Percentiles rank a stretch among this genome's conserved stretches.
phyloP scores from a whole-genome alignment of 2,888 invertebrate genomes.

The Oeneis ivallda region DNA sequence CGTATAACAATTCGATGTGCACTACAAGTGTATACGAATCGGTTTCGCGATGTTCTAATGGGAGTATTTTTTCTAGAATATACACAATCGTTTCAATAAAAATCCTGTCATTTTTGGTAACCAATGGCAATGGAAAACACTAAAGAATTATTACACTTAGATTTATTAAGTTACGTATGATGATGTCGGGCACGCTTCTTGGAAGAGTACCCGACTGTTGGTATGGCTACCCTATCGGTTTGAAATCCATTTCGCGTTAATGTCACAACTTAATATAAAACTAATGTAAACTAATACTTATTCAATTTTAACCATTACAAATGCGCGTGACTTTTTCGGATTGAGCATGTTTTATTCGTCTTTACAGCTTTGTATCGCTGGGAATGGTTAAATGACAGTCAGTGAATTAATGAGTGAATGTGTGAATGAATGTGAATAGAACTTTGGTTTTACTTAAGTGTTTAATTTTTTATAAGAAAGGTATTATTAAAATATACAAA shows the following conservation, averaged over 20 bases:
- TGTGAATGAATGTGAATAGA: not conserved
- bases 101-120: conserved; percentile 82
- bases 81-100: conserved; percentile 76
- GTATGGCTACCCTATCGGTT: conserved; percentile 20
- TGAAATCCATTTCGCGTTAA: not conserved
- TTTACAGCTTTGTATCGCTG: conserved; percentile 1
- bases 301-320: not conserved
- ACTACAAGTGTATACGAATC: conserved; percentile 63
- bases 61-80: conserved; percentile 76
- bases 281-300: conserved; percentile 7
- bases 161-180: conserved; percentile 74
- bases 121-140: conserved; percentile 79
- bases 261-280: not conserved
- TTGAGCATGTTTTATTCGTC: conserved; percentile 8
- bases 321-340: not conserved
- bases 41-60: conserved; percentile 67
- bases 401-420: not conserved
- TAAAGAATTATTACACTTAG: conserved; percentile 72
- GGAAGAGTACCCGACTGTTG: conserved; percentile 57
- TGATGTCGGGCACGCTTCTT: conserved; percentile 61
- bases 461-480: no score
- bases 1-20: conserved; percentile 80
- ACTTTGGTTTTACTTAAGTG: no score
- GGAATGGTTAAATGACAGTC: not conserved
- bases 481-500: no score